phyloP scores from a whole-genome alignment of 92 coral and sea anemone genomes.

The Zoanthus sociatus region DNA sequence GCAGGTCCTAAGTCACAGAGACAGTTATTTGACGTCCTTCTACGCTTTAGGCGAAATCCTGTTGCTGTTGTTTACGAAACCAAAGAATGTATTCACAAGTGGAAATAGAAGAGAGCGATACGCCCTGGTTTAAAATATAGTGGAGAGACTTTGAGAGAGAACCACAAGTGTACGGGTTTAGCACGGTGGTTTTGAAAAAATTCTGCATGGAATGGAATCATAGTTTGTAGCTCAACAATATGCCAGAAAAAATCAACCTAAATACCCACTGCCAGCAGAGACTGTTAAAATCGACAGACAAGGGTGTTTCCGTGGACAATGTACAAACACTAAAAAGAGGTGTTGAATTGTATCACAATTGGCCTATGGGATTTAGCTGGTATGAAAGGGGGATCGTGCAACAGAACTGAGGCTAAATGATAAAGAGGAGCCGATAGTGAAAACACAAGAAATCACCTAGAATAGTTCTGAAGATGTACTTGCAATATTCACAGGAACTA shows the following conservation, averaged over 20 bases:
- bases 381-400: too few species aligned
- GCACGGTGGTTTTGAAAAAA: slow-evolving; percentile 26
- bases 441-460: too few species aligned
- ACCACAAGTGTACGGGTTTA: slow-evolving; percentile 43
- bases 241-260: slow-evolving; percentile 35
- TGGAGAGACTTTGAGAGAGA: slow-evolving; percentile 30
- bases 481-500: too few species aligned
- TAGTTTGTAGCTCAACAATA: not conserved
- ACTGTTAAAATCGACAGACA: slow-evolving; percentile 35
- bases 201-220: not conserved
- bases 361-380: too few species aligned
- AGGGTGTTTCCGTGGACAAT: slow-evolving; percentile 26
- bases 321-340: slow-evolving; percentile 21
- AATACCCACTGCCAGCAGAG: slow-evolving; percentile 67
- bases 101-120: slow-evolving; percentile 15
- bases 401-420: too few species aligned
- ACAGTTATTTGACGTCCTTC: slow-evolving; percentile 41
- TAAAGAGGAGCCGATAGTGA: too few species aligned
- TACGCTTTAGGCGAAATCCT: slow-evolving; percentile 51
- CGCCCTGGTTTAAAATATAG: slow-evolving; percentile 19
- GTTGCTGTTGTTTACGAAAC: slow-evolving; percentile 56
- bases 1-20: slow-evolving; percentile 54
- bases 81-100: slow-evolving; percentile 49
- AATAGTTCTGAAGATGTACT: too few species aligned
- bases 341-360: not conserved